A percentile compares a stretch with the other conserved stretches of the same genome.
These are phyloP conservation scores for Eupithecia insigniata DNA, from an alignment of 2,888 invertebrate genomes.

Conservation along the genomic window DNA sequence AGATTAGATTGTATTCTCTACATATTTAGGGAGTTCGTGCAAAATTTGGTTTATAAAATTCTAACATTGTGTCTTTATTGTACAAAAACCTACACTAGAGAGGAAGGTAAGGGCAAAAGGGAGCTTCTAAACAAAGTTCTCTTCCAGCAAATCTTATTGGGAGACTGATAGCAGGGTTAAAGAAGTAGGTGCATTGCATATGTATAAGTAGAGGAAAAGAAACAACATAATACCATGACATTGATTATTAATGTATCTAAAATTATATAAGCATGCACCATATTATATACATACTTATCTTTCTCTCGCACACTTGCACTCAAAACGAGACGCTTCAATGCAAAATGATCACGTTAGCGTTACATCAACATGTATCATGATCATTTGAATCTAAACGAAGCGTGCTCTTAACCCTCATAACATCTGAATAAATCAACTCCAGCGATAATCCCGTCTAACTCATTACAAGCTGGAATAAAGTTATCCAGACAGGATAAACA, in stretches of 20 bases:
- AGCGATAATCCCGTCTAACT: slow-evolving; percentile 29
- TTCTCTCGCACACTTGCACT: neutral
- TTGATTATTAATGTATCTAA: neutral
- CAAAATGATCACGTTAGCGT: neutral
- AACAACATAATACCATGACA: neutral
- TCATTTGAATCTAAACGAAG: slow-evolving; percentile 22
- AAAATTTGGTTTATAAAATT: neutral
- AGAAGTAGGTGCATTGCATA: neutral
- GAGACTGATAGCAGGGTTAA: neutral
- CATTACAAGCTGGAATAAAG: slow-evolving; percentile 27
- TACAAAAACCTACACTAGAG: neutral
- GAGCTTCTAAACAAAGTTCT: neutral
- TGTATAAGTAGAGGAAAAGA: neutral
- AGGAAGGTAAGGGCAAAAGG: neutral
- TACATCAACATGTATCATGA: slow-evolving; percentile 8
- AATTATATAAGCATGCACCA: neutral
- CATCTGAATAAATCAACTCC: slow-evolving; percentile 29
- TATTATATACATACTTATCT: neutral
- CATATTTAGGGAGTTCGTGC: neutral
- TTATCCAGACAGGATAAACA: slow-evolving; percentile 18
- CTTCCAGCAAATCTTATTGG: neutral
- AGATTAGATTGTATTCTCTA: neutral
- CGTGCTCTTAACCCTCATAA: slow-evolving; percentile 20
- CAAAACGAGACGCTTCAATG: slow-evolving; percentile 6
- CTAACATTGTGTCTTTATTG: neutral